phyloP scores from a whole-genome alignment of 1,140 invertebrate species.

The Solenopsis fugax region DNA sequence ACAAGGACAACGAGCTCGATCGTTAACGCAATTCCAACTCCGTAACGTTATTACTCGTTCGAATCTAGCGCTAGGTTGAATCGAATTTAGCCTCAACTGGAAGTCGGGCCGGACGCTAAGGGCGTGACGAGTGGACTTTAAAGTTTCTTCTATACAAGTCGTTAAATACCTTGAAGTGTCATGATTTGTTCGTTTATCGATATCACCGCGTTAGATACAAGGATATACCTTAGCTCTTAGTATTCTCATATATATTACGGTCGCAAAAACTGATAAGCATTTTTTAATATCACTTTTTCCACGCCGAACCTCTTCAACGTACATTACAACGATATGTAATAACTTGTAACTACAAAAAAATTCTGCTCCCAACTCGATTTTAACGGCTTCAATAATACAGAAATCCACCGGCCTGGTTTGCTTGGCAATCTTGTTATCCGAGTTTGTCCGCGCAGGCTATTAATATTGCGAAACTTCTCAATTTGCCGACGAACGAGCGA shows the following conservation, averaged over 20 bases:
- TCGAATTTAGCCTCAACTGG: constrained; percentile 67
- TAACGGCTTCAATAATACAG: constrained; percentile 38
- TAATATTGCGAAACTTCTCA: constrained; percentile 76
- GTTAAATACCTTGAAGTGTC: background rate
- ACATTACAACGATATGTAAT: constrained; percentile 60
- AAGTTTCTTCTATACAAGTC: constrained; percentile 55
- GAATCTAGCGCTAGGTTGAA: constrained; percentile 72
- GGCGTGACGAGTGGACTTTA: constrained; percentile 49
- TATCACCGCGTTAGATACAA: background rate
- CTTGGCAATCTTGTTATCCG: constrained; percentile 70
- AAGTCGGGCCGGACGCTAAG: constrained; percentile 47
- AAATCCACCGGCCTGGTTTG: constrained; percentile 59
- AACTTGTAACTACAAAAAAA: constrained; percentile 52
- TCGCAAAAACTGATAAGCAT: constrained; percentile 14
- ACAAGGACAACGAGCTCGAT: constrained; percentile 71
- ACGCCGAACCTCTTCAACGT: constrained; percentile 31
- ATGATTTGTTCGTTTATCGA: constrained; percentile 28
- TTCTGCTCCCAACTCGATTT: constrained; percentile 47
- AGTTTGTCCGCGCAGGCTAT: constrained; percentile 64
- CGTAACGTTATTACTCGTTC: constrained; percentile 72
- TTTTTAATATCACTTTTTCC: constrained; percentile 54
- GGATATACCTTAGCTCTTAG: background rate
- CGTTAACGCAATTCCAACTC: constrained; percentile 77
- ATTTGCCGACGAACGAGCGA: constrained; percentile 51
- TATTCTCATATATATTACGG: background rate